phyloP scores from a whole-genome alignment of 2,113 vertebrate species.

The Morone chrysops region DNA sequence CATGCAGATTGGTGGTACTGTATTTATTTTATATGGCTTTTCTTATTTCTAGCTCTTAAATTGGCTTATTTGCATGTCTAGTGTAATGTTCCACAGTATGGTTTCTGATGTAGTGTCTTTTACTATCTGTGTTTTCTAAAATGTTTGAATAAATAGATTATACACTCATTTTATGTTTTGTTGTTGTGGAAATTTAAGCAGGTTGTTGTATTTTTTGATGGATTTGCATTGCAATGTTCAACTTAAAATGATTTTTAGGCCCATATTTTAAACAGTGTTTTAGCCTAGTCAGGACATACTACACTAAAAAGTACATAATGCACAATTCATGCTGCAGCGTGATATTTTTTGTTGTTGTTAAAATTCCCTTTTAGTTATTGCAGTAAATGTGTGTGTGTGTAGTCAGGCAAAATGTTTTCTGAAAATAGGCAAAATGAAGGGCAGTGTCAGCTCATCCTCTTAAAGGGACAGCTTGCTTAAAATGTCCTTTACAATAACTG shows the following conservation, averaged over 20 bases:
- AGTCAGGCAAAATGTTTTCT: conserved; percentile 15
- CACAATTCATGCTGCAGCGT: neutral
- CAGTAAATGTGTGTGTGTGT: neutral
- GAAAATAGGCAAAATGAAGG: conserved; percentile 43
- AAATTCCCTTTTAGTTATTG: neutral
- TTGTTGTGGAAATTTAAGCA: conserved; percentile 36
- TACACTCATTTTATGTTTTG: conserved; percentile 35
- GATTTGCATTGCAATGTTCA: neutral
- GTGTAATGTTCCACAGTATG: conserved; percentile 27
- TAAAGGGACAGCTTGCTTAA: conserved; percentile 65
- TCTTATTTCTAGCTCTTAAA: conserved; percentile 24
- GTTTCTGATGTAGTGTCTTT: conserved; percentile 25
- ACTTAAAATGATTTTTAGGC: conserved; percentile 2
- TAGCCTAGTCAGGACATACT: neutral
- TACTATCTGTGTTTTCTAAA: conserved; percentile 36
- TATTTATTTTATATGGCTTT: conserved; percentile 3
- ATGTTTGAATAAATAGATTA: conserved; percentile 64
- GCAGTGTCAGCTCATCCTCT: conserved; percentile 50
- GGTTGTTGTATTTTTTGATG: neutral
- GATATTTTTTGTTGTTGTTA: neutral
- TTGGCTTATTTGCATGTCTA: conserved; percentile 46
- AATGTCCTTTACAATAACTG: conserved; percentile 20
- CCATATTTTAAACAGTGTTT: conserved; percentile 25
- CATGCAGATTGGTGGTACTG: conserved; percentile 46
- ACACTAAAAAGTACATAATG: conserved; percentile 6